Percentiles rank a stretch among this genome's conserved stretches.
phyloP scores from a whole-genome alignment of 1,140 invertebrate genomes.

The Metaphire vulgaris region DNA sequence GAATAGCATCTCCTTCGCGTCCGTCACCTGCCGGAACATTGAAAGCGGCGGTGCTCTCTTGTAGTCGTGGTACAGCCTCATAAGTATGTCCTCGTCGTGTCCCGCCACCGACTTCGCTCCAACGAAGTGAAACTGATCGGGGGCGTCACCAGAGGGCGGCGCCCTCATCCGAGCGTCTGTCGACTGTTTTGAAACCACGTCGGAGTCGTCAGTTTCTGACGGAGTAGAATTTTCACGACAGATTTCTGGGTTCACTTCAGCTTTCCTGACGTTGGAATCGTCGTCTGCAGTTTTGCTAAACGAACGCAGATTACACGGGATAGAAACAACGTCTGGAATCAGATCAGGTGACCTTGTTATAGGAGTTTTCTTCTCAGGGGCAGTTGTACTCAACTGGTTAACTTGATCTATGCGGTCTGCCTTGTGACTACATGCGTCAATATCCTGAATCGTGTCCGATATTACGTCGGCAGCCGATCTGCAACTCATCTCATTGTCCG shows the following conservation, averaged over 20 bases:
- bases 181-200: not conserved
- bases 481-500: not conserved
- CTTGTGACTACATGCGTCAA: not conserved
- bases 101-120: not conserved
- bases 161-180: not conserved
- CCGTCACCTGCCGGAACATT: slow-evolving; percentile 3
- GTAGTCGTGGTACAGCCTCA: slow-evolving; percentile 4
- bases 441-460: not conserved
- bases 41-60: not conserved
- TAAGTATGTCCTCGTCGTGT: not conserved
- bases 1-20: not conserved
- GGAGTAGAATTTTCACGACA: not conserved
- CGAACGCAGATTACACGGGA: too few species aligned
- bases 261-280: not conserved
- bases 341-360: too few species aligned
- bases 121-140: not conserved
- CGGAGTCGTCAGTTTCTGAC: not conserved
- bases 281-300: too few species aligned
- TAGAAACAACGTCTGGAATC: too few species aligned
- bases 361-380: not conserved
- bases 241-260: too few species aligned
- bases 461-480: not conserved
- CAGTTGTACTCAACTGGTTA: not conserved
- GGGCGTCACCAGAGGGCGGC: not conserved
- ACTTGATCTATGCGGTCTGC: not conserved